A percentile compares a stretch with the other conserved stretches of the same genome.
These are phyloP conservation scores for Cotesia typhae DNA, from an alignment of 1,140 invertebrate genomes.

Conservation along the genomic window DNA sequence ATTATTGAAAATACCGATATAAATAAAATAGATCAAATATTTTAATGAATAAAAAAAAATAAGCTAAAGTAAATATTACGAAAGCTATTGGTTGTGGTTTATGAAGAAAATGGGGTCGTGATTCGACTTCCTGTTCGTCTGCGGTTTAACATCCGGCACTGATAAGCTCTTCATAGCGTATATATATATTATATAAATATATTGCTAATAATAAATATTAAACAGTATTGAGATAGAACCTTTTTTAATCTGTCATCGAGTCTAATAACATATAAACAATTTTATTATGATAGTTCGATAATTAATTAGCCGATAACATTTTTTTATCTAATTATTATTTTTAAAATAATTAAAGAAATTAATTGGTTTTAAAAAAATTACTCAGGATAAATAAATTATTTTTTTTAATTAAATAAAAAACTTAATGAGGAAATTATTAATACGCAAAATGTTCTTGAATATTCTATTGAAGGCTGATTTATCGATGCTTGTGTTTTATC, in stretches of 20 bases:
- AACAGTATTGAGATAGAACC: neutral
- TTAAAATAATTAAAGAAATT: too few relatives aligned
- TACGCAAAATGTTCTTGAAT: too few relatives aligned
- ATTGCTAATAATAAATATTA: neutral
- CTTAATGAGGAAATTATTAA: too few relatives aligned
- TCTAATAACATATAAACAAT: neutral
- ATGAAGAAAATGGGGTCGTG: conserved; percentile 18
- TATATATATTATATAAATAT: conserved; percentile 5
- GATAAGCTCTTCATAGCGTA: conserved; percentile 25
- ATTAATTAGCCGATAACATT: neutral
- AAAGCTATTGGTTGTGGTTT: conserved; percentile 34
- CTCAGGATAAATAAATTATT: too few relatives aligned
- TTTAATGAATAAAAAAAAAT: conserved; percentile 4
- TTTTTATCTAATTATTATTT: too few relatives aligned
- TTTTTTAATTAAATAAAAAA: too few relatives aligned
- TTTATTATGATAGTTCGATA: neutral
- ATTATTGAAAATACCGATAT: neutral
- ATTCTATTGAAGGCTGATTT: too few relatives aligned
- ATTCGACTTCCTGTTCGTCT: conserved; percentile 35
- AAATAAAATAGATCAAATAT: neutral
- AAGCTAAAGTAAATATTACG: conserved; percentile 21
- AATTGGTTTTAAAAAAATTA: too few relatives aligned
- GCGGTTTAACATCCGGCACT: conserved; percentile 34
- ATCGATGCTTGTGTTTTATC: too few relatives aligned
- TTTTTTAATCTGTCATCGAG: neutral